These are phyloP conservation scores for Varanus salvator DNA, from an alignment of 2,113 vertebrate species.

Conservation along the genomic window DNA sequence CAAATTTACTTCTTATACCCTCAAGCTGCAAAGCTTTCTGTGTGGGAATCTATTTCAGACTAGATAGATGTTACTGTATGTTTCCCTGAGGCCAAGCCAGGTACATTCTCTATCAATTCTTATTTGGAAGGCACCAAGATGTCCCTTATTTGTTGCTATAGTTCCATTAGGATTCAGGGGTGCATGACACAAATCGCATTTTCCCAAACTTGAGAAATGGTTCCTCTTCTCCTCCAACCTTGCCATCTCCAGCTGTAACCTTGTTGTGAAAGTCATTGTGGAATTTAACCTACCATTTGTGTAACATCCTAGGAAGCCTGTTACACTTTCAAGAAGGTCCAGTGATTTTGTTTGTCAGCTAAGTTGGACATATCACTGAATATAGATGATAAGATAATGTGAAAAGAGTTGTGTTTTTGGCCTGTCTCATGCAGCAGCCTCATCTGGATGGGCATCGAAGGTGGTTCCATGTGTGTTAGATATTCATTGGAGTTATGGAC, in stretches of 20 bases:
- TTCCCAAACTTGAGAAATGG: background rate
- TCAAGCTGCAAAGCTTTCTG: slow-evolving; percentile 32
- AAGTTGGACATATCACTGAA: background rate
- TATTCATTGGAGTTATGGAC: too few relatives aligned
- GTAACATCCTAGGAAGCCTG: background rate
- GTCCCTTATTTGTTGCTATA: background rate
- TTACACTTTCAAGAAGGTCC: background rate
- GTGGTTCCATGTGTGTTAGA: too few relatives aligned
- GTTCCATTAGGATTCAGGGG: background rate
- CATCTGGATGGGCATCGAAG: background rate
- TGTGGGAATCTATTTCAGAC: slow-evolving; percentile 37
- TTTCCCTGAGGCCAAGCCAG: slow-evolving; percentile 24
- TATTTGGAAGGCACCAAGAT: slow-evolving; percentile 2
- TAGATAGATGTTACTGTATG: slow-evolving; percentile 41
- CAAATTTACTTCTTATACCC: slow-evolving; percentile 39
- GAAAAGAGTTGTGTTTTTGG: background rate
- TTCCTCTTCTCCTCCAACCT: background rate
- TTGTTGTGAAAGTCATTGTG: background rate
- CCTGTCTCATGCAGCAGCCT: background rate
- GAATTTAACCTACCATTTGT: background rate
- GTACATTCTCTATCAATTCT: background rate
- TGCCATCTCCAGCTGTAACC: background rate
- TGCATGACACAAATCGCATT: background rate
- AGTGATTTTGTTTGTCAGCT: background rate
- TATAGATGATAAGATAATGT: background rate